phyloP scores from a whole-genome alignment of 2,797 vertebrate species.

The Caiman crocodilus region DNA sequence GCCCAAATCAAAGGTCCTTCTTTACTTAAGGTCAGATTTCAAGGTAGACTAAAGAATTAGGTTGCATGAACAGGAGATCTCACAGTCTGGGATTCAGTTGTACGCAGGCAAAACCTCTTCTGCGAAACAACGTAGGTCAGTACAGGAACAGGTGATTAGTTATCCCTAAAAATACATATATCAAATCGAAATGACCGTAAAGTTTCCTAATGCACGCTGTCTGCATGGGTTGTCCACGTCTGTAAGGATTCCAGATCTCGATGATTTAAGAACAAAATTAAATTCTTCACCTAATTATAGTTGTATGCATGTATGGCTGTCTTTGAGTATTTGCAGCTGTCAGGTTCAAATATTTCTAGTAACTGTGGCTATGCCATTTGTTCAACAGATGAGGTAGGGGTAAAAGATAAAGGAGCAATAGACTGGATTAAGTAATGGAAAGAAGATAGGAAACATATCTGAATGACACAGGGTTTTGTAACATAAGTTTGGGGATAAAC shows the following conservation, averaged over 20 bases:
- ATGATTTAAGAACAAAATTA: constrained; percentile 63
- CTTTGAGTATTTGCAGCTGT: constrained; percentile 73
- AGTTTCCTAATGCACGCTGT: constrained; percentile 55
- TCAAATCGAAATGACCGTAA: constrained; percentile 62
- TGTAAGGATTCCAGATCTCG: constrained; percentile 59
- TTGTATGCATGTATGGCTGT: constrained; percentile 61
- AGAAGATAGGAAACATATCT: constrained; percentile 3
- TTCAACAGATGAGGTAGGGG: constrained; percentile 66
- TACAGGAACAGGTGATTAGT: constrained; percentile 26
- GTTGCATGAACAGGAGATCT: neutral
- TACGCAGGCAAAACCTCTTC: constrained; percentile 17
- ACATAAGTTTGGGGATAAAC: constrained; percentile 37
- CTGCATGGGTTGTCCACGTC: constrained; percentile 49
- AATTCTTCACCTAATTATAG: constrained; percentile 79
- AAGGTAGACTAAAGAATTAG: neutral
- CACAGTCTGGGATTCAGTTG: neutral
- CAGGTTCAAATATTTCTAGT: constrained; percentile 69
- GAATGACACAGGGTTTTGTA: constrained; percentile 13
- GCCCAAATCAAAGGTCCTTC: neutral
- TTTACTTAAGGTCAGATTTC: neutral
- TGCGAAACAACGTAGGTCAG: constrained; percentile 31
- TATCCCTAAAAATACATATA: constrained; percentile 4
- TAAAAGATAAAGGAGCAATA: constrained; percentile 61
- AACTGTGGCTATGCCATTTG: constrained; percentile 65
- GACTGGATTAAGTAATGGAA: constrained; percentile 42